These are phyloP conservation scores for Zaprionus kolodkinae DNA, from an alignment of 1,140 invertebrate species.

Conservation along the genomic window DNA sequence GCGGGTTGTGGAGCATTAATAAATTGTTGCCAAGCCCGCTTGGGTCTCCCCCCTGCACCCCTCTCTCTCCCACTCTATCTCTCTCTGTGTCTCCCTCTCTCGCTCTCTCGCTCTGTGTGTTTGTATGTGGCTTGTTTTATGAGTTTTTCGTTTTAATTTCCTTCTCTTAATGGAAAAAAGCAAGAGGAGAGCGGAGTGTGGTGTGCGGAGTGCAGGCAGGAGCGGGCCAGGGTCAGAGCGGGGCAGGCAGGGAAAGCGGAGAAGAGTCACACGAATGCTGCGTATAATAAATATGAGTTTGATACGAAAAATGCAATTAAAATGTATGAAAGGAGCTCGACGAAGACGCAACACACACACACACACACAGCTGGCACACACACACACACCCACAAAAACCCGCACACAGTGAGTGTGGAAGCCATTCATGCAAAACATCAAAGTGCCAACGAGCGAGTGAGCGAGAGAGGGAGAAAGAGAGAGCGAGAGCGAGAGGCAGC, in stretches of 20 bases:
- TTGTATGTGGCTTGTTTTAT: slow-evolving; percentile 50
- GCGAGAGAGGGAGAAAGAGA: background rate
- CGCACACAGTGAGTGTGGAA: slow-evolving; percentile 26
- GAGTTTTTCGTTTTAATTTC: slow-evolving; percentile 78
- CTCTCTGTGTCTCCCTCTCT: background rate
- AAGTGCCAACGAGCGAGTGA: slow-evolving; percentile 44
- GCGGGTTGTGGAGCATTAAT: slow-evolving; percentile 60
- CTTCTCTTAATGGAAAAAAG: slow-evolving; percentile 72
- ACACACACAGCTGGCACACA: slow-evolving; percentile 11
- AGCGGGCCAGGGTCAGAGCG: too few relatives aligned
- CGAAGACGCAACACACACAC: slow-evolving; percentile 46
- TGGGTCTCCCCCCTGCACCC: too few relatives aligned
- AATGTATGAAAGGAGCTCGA: slow-evolving; percentile 61
- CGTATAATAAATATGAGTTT: slow-evolving; percentile 77
- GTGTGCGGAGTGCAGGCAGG: background rate
- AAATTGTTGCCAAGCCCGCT: slow-evolving; percentile 62
- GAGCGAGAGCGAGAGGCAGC: background rate
- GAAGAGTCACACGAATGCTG: slow-evolving; percentile 10
- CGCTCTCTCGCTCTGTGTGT: background rate
- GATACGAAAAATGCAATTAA: slow-evolving; percentile 80
- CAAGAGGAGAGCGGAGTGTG: background rate
- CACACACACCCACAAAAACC: too few relatives aligned
- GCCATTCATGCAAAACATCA: slow-evolving; percentile 80
- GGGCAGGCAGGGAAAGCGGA: background rate
- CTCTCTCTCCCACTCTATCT: background rate